Evolutionary conservation across 2,113 vertebrate species (phyloP).

Genomic region (Rhadina sibilatrix): DNA sequence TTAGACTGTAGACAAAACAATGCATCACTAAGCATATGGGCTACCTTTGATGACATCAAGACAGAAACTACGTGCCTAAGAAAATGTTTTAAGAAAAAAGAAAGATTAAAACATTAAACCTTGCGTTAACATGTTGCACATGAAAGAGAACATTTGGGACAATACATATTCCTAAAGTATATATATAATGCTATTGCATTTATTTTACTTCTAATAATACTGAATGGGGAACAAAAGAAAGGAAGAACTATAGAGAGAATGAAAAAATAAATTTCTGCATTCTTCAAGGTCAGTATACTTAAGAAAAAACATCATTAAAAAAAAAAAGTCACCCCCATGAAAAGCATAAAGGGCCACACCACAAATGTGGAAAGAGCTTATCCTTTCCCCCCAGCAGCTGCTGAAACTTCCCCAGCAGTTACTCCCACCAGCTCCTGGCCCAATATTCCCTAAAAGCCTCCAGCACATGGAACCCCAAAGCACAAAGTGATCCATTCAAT

Average conservation of each 20-base stretch:
- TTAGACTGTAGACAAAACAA: conserved; percentile 39
- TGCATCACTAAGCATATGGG: neutral
- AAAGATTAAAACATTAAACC: neutral
- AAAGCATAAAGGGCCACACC: neutral
- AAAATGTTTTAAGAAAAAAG: neutral
- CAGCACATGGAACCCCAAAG: neutral
- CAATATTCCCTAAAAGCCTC: neutral
- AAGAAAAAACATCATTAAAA: neutral
- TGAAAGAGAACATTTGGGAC: conserved; percentile 21
- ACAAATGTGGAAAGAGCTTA: neutral
- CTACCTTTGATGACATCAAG: conserved; percentile 39
- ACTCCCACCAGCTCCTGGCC: neutral
- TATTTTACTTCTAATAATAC: neutral
- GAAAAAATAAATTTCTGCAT: neutral
- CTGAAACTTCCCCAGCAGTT: neutral
- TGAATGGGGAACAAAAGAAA: neutral
- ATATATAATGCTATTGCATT: neutral
- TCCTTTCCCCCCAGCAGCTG: neutral
- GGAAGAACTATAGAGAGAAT: neutral
- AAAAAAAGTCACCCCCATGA: neutral
- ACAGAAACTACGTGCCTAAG: neutral
- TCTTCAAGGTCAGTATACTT: neutral
- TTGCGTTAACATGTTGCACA: conserved; percentile 39
- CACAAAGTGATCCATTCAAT: neutral
- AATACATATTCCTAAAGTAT: neutral